Evolutionary conservation across 2,113 vertebrate species (phyloP), one percentile per base, ranked within the genome.

Genomic region (Coptodon rendalli): DNA sequence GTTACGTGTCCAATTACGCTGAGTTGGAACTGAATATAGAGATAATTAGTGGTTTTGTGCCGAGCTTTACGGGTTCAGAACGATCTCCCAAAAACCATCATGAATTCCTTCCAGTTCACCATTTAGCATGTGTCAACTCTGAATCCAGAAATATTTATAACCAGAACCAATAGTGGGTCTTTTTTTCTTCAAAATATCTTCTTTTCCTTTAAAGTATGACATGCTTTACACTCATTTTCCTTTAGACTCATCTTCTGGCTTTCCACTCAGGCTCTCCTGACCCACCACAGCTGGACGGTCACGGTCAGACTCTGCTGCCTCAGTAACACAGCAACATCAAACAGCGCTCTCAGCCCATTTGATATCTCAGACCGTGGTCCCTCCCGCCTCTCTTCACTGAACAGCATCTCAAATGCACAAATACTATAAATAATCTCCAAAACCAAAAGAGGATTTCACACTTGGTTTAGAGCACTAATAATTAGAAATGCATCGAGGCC

Each of bases 401-500:
- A 88, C 16, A 71, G 56, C 9, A 57, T 86, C 63, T 52, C 31
- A 11, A 90, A 89, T 87, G 88, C 80, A 76, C 52, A 88, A 83
- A 93, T 61, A 40, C 84, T 87, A 29, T 53, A 52, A 85, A 85
- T 87, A 86, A 91, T 89, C 88, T 88, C 84, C 83, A 16, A 86
- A 81, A 85, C 82, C 87, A 85, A 84, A 22, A 59, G 83, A 84
- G 90, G 93, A 85, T 91, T 94, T 92, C 56, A 61, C 52, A 50
- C 40, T 85, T 89, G 85, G 43, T 91, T 89, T 86, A 48, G 17
- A 38, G 63, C 78, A 81, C 48, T 56, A 7, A 79, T 89, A 90
- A 94, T 94, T 89, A 90, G 59, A 91, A 86, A 92, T 90, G 86
- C 88, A 48, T 92, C 84, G 86, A 80, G 85, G 52, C 54, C 87